Conservation (phyloP, 2,797 vertebrate species). For the Peromyscus melanophrys region DNA sequence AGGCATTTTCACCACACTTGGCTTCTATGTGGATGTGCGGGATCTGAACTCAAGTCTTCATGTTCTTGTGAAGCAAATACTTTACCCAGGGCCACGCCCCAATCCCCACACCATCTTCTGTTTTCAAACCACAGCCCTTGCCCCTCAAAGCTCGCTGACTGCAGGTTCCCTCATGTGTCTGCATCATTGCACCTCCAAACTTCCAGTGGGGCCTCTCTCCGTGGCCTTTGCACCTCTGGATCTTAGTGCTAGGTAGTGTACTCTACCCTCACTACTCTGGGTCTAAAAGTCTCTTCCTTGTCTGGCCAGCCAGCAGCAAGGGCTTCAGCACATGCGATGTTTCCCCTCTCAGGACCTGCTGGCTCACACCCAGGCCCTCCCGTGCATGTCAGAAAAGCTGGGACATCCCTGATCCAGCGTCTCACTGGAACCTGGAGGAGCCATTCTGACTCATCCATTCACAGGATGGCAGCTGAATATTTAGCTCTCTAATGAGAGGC, state of each 20-base stretch:
- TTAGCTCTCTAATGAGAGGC: constrained; percentile 89
- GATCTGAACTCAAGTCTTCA: neutral
- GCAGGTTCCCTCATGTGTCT: fast-evolving
- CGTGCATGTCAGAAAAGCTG: neutral
- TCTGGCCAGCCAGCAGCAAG: neutral
- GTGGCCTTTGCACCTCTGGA: neutral
- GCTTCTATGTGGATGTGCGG: neutral
- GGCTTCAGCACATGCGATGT: fast-evolving
- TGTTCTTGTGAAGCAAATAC: neutral
- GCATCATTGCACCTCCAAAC: fast-evolving
- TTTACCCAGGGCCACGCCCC: neutral
- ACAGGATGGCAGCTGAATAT: constrained; percentile 85
- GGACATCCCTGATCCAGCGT: neutral
- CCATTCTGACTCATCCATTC: neutral
- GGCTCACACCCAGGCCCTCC: too few relatives aligned
- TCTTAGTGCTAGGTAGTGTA: neutral
- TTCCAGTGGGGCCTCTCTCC: fast-evolving
- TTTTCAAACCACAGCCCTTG: neutral
- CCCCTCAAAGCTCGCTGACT: fast-evolving
- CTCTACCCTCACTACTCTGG: too few relatives aligned
- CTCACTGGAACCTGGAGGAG: neutral
- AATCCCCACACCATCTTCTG: neutral
- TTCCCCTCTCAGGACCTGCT: neutral
- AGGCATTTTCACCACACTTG: too few relatives aligned
- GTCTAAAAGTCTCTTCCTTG: neutral